Percentiles rank a stretch among this genome's conserved stretches.
These are phyloP conservation scores for Alosa sapidissima DNA, from an alignment of 2,797 vertebrate species.

Conservation along the genomic window DNA sequence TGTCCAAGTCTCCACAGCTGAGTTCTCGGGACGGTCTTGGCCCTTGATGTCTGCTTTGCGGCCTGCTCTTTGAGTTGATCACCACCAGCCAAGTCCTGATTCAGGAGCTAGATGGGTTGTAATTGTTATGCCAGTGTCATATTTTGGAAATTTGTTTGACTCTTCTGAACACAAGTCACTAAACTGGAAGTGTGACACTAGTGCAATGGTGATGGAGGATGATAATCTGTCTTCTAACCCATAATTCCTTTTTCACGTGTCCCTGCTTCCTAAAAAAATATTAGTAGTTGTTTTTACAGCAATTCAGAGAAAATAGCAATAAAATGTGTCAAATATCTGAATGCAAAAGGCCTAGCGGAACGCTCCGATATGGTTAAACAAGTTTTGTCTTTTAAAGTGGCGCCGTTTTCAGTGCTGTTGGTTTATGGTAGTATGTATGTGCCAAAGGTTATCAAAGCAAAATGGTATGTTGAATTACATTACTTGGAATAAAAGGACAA, in stretches of 20 bases:
- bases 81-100: neutral
- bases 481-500: too few species aligned
- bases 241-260: neutral
- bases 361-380: too few species aligned
- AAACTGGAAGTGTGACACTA: too few species aligned
- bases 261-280: neutral
- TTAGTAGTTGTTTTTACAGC: neutral
- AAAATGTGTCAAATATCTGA: neutral
- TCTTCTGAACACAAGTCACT: too few species aligned
- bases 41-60: neutral
- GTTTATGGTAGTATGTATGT: too few species aligned
- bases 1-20: slow-evolving; percentile 2
- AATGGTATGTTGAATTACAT: too few species aligned
- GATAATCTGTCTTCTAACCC: neutral
- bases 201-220: too few species aligned
- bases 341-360: too few species aligned
- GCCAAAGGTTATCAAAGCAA: too few species aligned
- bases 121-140: neutral
- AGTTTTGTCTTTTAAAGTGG: too few species aligned
- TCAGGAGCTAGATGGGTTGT: neutral
- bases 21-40: slow-evolving; percentile 30
- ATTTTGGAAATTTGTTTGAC: too few species aligned
- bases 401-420: neutral
- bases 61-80: neutral
- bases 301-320: neutral